Evolutionary conservation across 1,140 invertebrate species (phyloP).

Genomic region (Muscidifurax raptorellus): DNA sequence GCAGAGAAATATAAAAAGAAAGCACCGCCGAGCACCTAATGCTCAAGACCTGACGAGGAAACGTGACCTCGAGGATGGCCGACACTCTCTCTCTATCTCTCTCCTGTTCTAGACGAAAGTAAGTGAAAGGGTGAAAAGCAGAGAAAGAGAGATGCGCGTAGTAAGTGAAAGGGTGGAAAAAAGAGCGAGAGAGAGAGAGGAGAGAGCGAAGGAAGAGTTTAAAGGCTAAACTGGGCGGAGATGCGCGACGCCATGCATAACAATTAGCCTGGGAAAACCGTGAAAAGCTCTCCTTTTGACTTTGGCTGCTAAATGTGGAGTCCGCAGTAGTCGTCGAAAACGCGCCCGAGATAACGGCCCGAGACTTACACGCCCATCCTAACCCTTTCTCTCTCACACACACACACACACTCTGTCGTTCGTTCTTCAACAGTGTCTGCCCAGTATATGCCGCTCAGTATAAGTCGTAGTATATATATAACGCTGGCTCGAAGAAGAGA

Average conservation of each 20-base stretch:
- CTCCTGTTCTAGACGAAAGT: not conserved
- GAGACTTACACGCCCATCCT: constrained; percentile 72
- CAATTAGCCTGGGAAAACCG: constrained; percentile 75
- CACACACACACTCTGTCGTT: no score
- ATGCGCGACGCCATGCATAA: constrained; percentile 72
- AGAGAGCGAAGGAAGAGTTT: constrained; percentile 58
- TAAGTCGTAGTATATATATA: no score
- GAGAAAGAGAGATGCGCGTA: constrained; percentile 29
- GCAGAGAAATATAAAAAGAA: constrained; percentile 58
- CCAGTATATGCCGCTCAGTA: no score
- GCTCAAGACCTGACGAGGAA: constrained; percentile 6
- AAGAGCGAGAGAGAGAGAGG: constrained; percentile 32
- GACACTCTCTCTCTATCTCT: not conserved
- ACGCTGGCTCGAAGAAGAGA: no score
- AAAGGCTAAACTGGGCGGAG: constrained; percentile 68
- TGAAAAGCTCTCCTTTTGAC: constrained; percentile 72
- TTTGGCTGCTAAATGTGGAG: constrained; percentile 51
- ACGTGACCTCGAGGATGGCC: constrained; percentile 23
- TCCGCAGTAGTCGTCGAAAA: constrained; percentile 50
- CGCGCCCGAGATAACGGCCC: constrained; percentile 70
- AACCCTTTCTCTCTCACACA: constrained; percentile 63
- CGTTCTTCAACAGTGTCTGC: no score
- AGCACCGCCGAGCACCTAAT: constrained; percentile 35
- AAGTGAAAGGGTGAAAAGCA: constrained; percentile 45
- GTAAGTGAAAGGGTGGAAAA: constrained; percentile 53